These are phyloP conservation scores for Heliconius charithonia DNA, from an alignment of 2,888 invertebrate species.

Conservation along the genomic window DNA sequence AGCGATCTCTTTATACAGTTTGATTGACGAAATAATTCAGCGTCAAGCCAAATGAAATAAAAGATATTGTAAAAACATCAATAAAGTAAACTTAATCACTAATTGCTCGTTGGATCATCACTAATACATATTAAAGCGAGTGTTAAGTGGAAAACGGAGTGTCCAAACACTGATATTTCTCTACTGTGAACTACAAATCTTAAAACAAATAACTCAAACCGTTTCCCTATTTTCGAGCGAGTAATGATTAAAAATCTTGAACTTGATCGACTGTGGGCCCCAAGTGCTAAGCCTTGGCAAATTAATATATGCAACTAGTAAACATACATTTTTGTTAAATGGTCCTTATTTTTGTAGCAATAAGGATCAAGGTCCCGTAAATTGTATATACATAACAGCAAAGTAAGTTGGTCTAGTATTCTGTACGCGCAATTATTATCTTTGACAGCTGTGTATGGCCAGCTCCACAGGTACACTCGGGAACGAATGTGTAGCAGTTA, in stretches of 20 bases:
- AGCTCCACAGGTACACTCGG: slow-evolving; percentile 64
- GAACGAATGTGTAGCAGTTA: slow-evolving; percentile 57
- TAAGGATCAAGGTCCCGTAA: slow-evolving; percentile 53
- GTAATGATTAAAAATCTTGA: slow-evolving; percentile 73
- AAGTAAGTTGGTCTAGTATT: slow-evolving; percentile 65
- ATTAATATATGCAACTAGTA: slow-evolving; percentile 36
- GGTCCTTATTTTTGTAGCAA: slow-evolving; percentile 40
- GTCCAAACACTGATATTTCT: background rate
- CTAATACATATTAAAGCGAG: background rate
- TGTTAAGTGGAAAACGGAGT: background rate
- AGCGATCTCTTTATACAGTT: slow-evolving; percentile 27
- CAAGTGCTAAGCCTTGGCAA: slow-evolving; percentile 54
- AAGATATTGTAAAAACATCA: slow-evolving; percentile 48
- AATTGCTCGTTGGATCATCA: background rate
- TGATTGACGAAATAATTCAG: slow-evolving; percentile 15
- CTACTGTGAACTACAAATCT: slow-evolving; percentile 52
- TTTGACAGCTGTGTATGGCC: slow-evolving; percentile 74
- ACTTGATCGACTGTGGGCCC: slow-evolving; percentile 75
- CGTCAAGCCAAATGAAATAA: background rate
- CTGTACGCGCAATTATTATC: slow-evolving; percentile 79
- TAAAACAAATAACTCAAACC: slow-evolving; percentile 62
- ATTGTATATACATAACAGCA: slow-evolving; percentile 52
- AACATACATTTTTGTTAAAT: slow-evolving; percentile 42
- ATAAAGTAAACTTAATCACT: background rate
- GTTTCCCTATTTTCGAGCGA: slow-evolving; percentile 70